A percentile compares a stretch with the other conserved stretches of the same genome.
Evolutionary conservation across 2,113 vertebrate genomes (phyloP).

Genomic region (Poicephalus gulielmi): DNA sequence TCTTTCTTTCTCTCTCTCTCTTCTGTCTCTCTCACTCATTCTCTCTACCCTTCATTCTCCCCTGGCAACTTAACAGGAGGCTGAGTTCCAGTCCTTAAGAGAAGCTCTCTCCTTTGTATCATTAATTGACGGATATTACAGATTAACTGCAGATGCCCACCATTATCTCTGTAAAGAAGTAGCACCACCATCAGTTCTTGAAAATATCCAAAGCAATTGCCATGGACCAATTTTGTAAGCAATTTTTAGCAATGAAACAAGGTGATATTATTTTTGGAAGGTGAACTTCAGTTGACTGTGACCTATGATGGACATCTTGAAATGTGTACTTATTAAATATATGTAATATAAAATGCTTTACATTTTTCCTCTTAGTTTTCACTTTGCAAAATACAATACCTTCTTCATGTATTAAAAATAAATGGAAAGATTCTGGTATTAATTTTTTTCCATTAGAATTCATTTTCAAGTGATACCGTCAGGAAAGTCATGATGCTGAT

Average conservation of each 20-base stretch:
- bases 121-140: conserved; percentile 95
- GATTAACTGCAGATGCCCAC: conserved; percentile 91
- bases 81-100: conserved; percentile 89
- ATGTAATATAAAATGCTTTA: not conserved
- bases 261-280: not conserved
- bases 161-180: conserved; percentile 98
- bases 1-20: not conserved
- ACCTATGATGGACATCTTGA: not conserved
- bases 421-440: not conserved
- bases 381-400: not conserved
- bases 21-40: not conserved
- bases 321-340: not conserved
- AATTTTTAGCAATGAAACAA: not conserved
- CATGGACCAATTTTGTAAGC: conserved; percentile 96
- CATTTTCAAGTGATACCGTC: not conserved
- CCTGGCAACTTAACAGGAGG: conserved; percentile 77
- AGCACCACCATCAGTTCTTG: conserved; percentile 88
- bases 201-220: conserved; percentile 91
- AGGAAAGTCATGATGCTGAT: not conserved
- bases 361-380: not conserved
- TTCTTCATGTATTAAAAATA: not conserved
- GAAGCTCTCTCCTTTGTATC: conserved; percentile 94
- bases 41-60: not conserved
- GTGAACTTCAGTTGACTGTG: not conserved
- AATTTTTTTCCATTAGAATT: not conserved